Evolutionary conservation across 2,888 invertebrate genomes (phyloP), one percentile per base, ranked within the genome.

Genomic region (Apantesis nais): DNA sequence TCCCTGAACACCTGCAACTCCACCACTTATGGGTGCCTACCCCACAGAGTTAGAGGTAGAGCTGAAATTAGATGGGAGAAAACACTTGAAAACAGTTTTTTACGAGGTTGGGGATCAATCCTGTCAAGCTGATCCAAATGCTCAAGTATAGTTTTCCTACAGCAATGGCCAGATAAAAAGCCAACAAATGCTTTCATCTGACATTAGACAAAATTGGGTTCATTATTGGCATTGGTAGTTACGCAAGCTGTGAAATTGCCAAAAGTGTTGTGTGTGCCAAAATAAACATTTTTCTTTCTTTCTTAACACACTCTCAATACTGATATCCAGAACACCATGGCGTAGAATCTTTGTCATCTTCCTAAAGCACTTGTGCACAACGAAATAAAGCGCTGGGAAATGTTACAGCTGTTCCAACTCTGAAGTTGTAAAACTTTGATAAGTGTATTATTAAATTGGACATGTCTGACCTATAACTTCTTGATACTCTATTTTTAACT

Each of bases 21-120:
- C 4, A 19, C 44, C 5, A 44, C 5, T 0, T 41, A 19, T 19
- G 44, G 19, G 22, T 48, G 48, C 19, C 22, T 4, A 48, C 8
- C 9, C 7, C 48, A 0, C 22, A 48, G 48, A 7, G 9, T 22
- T 22, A 48, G 9, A 3, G 22, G 48, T 48, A 0, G 22, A 8
- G 8, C 3, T 48, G 8, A 22, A 9, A 8, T 22, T 2, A 0
- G 48, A n/a, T n/a, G n/a, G n/a, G n/a, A n/a, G n/a, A n/a, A n/a
- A n/a, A n/a, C n/a, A n/a, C n/a, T n/a, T n/a, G 11, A 0, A 22
- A 52, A 2, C 1, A 11, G 0, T n/a, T n/a, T 52, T n/a, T 0
- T 22, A 11, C 8, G 8, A 52, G 9, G 0, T 11, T n/a, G 3
- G n/a, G n/a, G 5, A 22, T 9, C n/a, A 22, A 48, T 8, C 2